Percentiles rank a stretch among this genome's conserved stretches.
Conservation (phyloP, 2,888 invertebrate genomes). For the Polymixis lichenea region DNA sequence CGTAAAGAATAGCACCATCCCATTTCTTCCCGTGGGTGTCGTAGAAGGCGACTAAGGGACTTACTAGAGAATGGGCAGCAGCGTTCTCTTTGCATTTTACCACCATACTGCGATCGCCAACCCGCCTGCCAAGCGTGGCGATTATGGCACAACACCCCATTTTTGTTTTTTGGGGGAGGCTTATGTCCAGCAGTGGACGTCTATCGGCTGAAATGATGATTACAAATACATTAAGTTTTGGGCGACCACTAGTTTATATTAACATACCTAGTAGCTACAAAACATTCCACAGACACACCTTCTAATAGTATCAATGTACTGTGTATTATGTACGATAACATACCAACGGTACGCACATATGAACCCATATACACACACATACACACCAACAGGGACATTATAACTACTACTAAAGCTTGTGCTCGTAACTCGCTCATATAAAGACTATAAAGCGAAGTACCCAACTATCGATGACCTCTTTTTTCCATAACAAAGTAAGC, state of each 20-base stretch:
- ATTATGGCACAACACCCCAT: too few species aligned
- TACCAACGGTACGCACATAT: not conserved
- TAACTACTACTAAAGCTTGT: slow-evolving; percentile 13
- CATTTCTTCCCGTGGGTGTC: too few species aligned
- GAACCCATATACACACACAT: slow-evolving; percentile 11
- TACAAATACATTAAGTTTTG: too few species aligned
- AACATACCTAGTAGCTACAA: not conserved
- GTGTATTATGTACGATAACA: not conserved
- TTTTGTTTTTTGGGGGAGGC: too few species aligned
- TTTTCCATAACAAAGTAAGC: slow-evolving; percentile 41
- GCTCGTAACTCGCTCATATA: slow-evolving; percentile 52
- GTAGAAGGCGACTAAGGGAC: too few species aligned
- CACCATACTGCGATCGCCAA: too few species aligned
- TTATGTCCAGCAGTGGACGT: too few species aligned
- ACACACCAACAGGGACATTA: slow-evolving; percentile 13
- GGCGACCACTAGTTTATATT: not conserved
- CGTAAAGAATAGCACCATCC: too few species aligned
- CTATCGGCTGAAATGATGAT: too few species aligned
- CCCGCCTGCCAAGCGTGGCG: too few species aligned
- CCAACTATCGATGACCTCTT: slow-evolving; percentile 54
- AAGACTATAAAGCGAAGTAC: slow-evolving; percentile 46
- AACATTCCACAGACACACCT: not conserved
- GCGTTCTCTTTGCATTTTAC: too few species aligned
- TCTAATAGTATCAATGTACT: not conserved
- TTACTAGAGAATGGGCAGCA: too few species aligned